Evolutionary conservation across 2,888 invertebrate species (phyloP), one percentile per base, ranked within the genome.

Genomic region (Subacronicta megacephala): DNA sequence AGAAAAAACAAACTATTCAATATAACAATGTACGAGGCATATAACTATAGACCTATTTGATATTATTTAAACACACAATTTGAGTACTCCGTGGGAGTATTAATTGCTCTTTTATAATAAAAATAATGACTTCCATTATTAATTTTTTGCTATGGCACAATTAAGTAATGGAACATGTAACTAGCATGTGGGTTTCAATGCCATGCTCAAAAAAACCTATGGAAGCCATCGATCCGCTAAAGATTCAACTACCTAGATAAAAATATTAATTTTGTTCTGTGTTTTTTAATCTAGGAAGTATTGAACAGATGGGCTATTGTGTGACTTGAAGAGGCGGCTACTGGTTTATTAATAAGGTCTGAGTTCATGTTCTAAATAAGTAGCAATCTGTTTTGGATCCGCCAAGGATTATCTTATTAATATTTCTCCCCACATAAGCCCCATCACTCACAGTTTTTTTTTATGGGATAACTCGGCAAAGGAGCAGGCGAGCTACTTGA

Each of bases 141-240:
- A 17, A 47, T 62, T 58, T 74, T 74, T 74, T 72, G 53, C 26
- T 10, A 1, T 33, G 36, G 68, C 47, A 59, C 57, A 50, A 74
- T 68, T 53, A 60, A 47, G 51, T 61, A 57, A 61, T 62, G 16
- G 54, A 36, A 56, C 54, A 38, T 41, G 33, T 61, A 56, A 66
- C 54, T 33, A 37, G 38, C 31, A 44, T 45, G 68, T 60, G 62
- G 62, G 55, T 43, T 52, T 65, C 74, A 69, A 74, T 74, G 74
- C 58, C 68, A 57, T 51, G 44, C 43, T 10, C 35, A 53, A 64
- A 74, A 74, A 65, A 62, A 49, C 20, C 43, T n/a, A 53, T 62
- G 53, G 53, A 40, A 51, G 26, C 47, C 31, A 54, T 46, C 46
- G 42, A 57, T 57, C 37, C 10, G 23, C 29, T 17, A 31, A 57